phyloP scores from a whole-genome alignment of 2,797 vertebrate genomes.

The Cryptoblepharus egeriae region DNA sequence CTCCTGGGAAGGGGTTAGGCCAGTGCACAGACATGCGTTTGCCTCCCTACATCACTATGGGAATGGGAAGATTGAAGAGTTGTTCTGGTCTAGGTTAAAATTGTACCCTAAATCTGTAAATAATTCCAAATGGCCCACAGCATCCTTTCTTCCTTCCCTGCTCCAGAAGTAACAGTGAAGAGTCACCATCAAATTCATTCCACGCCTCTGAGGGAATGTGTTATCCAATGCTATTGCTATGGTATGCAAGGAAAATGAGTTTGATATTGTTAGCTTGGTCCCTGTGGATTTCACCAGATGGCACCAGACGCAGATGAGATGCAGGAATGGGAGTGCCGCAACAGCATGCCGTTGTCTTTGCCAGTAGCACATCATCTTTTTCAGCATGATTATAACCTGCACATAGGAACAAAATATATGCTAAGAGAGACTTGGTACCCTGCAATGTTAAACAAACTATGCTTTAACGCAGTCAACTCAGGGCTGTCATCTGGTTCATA shows the following conservation, averaged over 20 bases:
- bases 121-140: too few relatives aligned
- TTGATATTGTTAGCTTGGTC: conserved; percentile 64
- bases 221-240: conserved; percentile 54
- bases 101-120: too few relatives aligned
- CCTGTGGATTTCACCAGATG: conserved; percentile 71
- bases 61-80: too few relatives aligned
- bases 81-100: too few relatives aligned
- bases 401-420: conserved; percentile 19
- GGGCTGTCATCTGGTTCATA: conserved; percentile 29
- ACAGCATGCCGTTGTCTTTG: conserved; percentile 26
- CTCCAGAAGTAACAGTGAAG: conserved; percentile 17
- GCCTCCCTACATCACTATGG: too few relatives aligned
- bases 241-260: conserved; percentile 56
- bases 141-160: conserved; percentile 32
- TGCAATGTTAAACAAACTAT: neutral
- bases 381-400: neutral
- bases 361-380: neutral
- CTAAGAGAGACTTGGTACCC: neutral
- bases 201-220: conserved; percentile 63
- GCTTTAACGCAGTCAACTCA: conserved; percentile 7
- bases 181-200: conserved; percentile 58
- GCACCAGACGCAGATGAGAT: conserved; percentile 60
- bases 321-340: conserved; percentile 39
- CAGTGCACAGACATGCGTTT: too few relatives aligned
- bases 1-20: too few relatives aligned